Conservation (phyloP, 2,888 invertebrate species). For the Lasius fuliginosus region DNA sequence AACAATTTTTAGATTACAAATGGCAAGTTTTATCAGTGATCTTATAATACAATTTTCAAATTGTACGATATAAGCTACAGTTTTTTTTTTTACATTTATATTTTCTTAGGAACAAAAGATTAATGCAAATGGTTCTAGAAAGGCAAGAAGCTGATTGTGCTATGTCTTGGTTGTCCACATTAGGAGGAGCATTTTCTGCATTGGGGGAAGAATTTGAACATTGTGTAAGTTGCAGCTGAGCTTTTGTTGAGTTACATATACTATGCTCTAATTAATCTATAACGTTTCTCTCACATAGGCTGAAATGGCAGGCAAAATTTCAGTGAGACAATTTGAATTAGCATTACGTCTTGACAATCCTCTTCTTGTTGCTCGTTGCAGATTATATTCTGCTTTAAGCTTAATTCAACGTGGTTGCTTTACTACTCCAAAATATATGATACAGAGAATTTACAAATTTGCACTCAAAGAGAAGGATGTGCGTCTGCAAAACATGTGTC, state of each 20-base stretch:
- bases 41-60: not conserved
- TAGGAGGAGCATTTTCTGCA: constrained; percentile 98
- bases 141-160: constrained; percentile 93
- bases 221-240: constrained; percentile 88
- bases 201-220: constrained; percentile 94
- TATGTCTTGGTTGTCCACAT: constrained; percentile 97
- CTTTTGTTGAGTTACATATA: not conserved
- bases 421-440: constrained; percentile 89
- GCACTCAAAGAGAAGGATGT: constrained; percentile 88
- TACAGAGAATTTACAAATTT: constrained; percentile 87
- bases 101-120: constrained; percentile 87
- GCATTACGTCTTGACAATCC: constrained; percentile 95
- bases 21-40: constrained; percentile 87
- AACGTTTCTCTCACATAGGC: constrained; percentile 88
- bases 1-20: constrained; percentile 90
- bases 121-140: constrained; percentile 88
- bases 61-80: not conserved
- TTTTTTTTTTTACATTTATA: constrained; percentile 20
- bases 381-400: constrained; percentile 95
- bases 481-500: constrained; percentile 93
- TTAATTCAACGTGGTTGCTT: constrained; percentile 93
- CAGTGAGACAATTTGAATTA: constrained; percentile 93
- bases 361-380: constrained; percentile 92
- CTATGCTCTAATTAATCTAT: constrained; percentile 3
- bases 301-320: constrained; percentile 95